Conservation (phyloP, 1,140 invertebrate genomes). For the Batillaria attramentaria region DNA sequence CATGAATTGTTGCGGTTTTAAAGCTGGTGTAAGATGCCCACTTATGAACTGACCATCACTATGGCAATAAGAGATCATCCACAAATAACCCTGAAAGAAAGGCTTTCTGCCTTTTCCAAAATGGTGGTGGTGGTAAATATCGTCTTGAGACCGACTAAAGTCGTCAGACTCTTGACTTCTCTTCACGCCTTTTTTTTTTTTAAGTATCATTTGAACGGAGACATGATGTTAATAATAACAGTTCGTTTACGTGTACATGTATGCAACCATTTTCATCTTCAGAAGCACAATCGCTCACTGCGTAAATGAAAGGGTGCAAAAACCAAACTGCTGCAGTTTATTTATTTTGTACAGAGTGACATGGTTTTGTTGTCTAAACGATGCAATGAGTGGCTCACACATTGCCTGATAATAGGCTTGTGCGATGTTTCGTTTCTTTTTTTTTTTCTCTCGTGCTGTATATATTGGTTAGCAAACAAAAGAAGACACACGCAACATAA, state of each 20-base stretch:
- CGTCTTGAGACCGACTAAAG: background rate
- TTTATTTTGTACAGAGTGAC: background rate
- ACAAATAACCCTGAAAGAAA: too few relatives aligned
- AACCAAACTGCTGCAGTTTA: conserved; percentile 9
- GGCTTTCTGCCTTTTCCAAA: too few relatives aligned
- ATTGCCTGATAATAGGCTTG: too few relatives aligned
- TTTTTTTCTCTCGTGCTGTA: background rate
- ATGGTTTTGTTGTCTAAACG: background rate
- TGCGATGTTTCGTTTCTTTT: background rate
- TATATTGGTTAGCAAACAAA: background rate
- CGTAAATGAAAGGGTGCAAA: background rate
- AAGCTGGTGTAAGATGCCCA: too few relatives aligned
- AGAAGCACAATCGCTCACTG: background rate
- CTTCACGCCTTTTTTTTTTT: background rate
- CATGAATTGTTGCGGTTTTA: too few relatives aligned
- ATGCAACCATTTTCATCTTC: background rate
- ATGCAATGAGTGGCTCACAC: conserved; percentile 20
- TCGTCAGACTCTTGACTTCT: background rate
- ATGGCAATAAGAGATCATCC: too few relatives aligned
- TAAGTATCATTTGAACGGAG: background rate
- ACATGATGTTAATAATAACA: background rate
- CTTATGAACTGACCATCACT: too few relatives aligned
- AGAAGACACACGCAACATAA: conserved; percentile 3
- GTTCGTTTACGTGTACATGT: background rate
- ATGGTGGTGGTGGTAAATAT: background rate